Evolutionary conservation across 2,888 invertebrate species (phyloP).

Genomic region (Cenopis cana): DNA sequence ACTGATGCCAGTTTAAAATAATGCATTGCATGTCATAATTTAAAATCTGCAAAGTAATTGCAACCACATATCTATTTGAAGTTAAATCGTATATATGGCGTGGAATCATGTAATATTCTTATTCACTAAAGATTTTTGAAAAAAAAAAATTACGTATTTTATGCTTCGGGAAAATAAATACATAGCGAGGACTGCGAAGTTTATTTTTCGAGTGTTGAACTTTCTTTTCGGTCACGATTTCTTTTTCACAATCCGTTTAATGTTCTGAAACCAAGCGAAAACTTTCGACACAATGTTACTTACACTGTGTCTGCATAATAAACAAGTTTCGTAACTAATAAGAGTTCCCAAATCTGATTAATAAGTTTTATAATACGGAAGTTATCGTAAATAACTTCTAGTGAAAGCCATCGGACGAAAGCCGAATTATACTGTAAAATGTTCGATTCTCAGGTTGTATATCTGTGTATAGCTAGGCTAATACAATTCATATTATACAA

Average conservation of each 20-base stretch:
- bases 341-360: conserved; percentile 36
- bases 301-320: neutral
- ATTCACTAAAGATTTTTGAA: no score
- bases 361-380: conserved; percentile 30
- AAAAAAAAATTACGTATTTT: no score
- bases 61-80: no score
- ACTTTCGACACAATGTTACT: neutral
- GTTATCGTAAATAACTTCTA: conserved; percentile 38
- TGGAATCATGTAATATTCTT: no score
- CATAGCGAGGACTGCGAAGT: no score
- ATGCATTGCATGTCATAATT: neutral
- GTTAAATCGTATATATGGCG: no score
- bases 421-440: conserved; percentile 22
- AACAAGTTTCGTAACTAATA: conserved; percentile 30
- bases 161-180: no score
- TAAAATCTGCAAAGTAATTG: no score
- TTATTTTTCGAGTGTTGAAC: no score
- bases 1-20: neutral
- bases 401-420: conserved; percentile 34
- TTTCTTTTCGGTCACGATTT: no score
- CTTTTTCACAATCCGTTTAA: no score
- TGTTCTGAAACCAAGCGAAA: no score
- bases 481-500: conserved; percentile 44
- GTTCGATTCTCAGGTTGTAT: conserved; percentile 34
- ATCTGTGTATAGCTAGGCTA: conserved; percentile 21